Percentiles rank a stretch among this genome's conserved stretches.
phyloP scores from a whole-genome alignment of 2,797 vertebrate genomes.

The Sebastiscus tertius region DNA sequence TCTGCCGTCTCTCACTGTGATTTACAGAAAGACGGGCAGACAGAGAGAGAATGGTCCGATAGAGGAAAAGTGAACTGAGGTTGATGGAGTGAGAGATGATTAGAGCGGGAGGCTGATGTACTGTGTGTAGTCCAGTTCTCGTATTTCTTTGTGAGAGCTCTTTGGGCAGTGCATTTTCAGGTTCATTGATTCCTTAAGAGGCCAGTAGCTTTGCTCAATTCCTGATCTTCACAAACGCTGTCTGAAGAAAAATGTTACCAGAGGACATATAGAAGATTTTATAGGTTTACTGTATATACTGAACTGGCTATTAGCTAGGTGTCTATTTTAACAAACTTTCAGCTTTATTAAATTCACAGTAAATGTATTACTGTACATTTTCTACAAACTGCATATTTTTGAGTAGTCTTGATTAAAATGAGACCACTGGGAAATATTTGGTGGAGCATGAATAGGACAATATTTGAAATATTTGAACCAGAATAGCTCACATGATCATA shows the following conservation, averaged over 20 bases:
- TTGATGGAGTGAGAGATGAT: slow-evolving; percentile 14
- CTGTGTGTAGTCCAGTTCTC: slow-evolving; percentile 13
- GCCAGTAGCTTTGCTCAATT: not conserved
- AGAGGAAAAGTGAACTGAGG: slow-evolving; percentile 21
- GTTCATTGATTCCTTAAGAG: slow-evolving; percentile 45
- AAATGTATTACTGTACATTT: not conserved
- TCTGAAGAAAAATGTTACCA: not conserved
- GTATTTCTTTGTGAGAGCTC: slow-evolving; percentile 35
- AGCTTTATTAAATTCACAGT: not conserved
- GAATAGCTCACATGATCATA: not conserved
- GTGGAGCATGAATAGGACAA: not conserved
- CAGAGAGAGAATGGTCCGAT: not conserved
- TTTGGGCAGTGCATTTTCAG: slow-evolving; percentile 25
- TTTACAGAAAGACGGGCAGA: not conserved
- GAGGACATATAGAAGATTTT: not conserved
- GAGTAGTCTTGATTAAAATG: not conserved
- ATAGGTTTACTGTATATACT: not conserved
- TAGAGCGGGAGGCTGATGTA: not conserved
- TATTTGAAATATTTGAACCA: not conserved
- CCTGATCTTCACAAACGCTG: not conserved
- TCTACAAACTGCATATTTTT: not conserved
- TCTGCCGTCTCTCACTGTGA: slow-evolving; percentile 3
- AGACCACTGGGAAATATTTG: not conserved
- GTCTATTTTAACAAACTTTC: not conserved
- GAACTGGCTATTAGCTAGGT: not conserved